Evolutionary conservation across 2,113 vertebrate genomes (phyloP).

Genomic region (Telmatochromis sp.): DNA sequence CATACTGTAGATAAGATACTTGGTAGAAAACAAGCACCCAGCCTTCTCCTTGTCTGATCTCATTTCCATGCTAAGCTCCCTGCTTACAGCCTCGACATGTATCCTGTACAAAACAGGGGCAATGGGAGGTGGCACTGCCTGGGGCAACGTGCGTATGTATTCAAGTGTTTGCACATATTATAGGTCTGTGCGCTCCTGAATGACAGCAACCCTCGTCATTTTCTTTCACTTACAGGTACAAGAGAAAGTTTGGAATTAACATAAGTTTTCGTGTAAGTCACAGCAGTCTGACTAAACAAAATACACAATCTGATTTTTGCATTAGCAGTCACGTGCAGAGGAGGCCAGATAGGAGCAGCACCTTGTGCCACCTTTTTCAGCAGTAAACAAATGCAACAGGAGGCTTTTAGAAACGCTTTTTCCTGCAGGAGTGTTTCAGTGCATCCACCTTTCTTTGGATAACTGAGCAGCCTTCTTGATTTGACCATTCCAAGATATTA

Average conservation of each 20-base stretch:
- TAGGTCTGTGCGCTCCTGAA: not conserved
- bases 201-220: not conserved
- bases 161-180: not conserved
- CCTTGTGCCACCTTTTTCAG: not conserved
- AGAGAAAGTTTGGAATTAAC: not conserved
- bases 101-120: not conserved
- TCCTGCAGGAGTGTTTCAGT: not conserved
- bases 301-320: not conserved
- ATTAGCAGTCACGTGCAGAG: not conserved
- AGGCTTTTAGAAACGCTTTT: rapidly evolving
- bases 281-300: not conserved
- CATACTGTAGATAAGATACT: not conserved
- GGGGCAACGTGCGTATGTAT: not conserved
- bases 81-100: not conserved
- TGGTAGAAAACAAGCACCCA: not conserved
- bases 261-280: rapidly evolving
- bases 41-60: not conserved
- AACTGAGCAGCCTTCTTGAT: not conserved
- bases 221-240: not conserved
- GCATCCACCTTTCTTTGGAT: not conserved
- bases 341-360: not conserved
- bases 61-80: not conserved
- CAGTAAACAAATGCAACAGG: not conserved
- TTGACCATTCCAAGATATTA: not conserved
- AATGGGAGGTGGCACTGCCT: not conserved